Conservation (phyloP, 2,113 vertebrate species). For the Rhinoderma darwinii region DNA sequence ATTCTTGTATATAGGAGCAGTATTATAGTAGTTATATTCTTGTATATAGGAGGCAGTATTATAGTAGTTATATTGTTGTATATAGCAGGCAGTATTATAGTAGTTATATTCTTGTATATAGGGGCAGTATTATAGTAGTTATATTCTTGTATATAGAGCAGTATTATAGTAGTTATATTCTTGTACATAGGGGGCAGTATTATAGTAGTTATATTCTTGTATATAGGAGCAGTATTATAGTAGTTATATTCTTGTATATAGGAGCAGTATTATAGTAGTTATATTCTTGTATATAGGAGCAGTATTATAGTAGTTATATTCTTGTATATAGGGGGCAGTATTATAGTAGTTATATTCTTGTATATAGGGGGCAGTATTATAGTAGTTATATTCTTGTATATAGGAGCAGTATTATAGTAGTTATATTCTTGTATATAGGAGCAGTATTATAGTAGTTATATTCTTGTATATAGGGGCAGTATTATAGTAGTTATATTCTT, state of each 20-base stretch:
- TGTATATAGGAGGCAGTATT: background rate
- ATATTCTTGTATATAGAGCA: background rate
- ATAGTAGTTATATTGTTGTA: conserved; percentile 15
- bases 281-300: background rate
- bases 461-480: background rate
- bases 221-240: background rate
- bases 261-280: conserved; percentile 5
- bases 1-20: background rate
- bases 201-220: conserved; percentile 16
- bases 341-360: conserved; percentile 21
- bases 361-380: background rate
- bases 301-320: background rate
- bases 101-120: background rate
- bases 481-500: conserved; percentile 2
- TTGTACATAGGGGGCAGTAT: background rate
- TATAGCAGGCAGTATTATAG: background rate
- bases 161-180: conserved; percentile 6
- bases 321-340: background rate
- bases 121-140: background rate
- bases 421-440: background rate
- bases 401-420: background rate
- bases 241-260: background rate
- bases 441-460: conserved; percentile 1
- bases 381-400: conserved; percentile 10
- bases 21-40: conserved; percentile 21